Conservation (phyloP, 2,113 vertebrate genomes). For the Ptychochromis oligacanthus region DNA sequence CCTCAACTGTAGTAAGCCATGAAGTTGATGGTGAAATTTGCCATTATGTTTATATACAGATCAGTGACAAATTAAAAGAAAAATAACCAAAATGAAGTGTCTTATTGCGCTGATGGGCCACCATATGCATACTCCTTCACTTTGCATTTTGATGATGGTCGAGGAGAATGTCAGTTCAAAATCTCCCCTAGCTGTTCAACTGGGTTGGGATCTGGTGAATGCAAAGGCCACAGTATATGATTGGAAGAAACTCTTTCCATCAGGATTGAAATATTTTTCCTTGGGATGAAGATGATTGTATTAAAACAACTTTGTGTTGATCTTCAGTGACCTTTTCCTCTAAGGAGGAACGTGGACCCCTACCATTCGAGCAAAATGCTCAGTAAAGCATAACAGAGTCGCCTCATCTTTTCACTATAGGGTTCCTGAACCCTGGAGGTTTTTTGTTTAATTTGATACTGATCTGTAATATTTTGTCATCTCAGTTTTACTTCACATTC, state of each 20-base stretch:
- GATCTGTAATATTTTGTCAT: neutral
- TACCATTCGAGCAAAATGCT: neutral
- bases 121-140: no score
- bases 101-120: neutral
- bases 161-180: no score
- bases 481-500: neutral
- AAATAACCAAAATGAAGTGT: neutral
- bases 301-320: neutral
- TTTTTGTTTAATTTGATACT: neutral
- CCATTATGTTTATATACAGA: neutral
- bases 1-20: neutral
- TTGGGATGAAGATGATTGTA: neutral
- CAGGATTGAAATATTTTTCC: neutral
- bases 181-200: neutral
- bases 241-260: neutral
- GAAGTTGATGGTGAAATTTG: neutral
- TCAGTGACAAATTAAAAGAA: neutral
- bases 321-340: neutral
- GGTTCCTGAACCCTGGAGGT: neutral
- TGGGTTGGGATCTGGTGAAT: neutral
- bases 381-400: neutral
- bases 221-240: neutral
- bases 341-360: neutral
- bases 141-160: no score
- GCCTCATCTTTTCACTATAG: neutral